Evolutionary conservation across 2,797 vertebrate genomes (phyloP).

Genomic region (Poeciliopsis turneri): DNA sequence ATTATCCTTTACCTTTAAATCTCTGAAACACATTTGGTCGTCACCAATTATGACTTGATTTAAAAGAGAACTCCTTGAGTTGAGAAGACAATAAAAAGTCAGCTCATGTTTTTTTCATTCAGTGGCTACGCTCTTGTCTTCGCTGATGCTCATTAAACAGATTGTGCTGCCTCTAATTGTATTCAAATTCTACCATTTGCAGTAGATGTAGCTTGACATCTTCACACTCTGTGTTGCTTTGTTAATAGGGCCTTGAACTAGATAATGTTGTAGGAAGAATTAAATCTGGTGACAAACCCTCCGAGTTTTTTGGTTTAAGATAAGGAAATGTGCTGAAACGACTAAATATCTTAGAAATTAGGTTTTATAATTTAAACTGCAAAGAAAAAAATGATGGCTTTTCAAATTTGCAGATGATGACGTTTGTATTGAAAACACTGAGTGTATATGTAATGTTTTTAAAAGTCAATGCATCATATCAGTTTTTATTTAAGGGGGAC

Average conservation of each 20-base stretch:
- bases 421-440: background rate
- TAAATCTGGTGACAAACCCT: slow-evolving; percentile 1
- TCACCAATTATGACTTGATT: background rate
- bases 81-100: background rate
- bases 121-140: background rate
- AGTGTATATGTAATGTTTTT: background rate
- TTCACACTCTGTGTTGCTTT: background rate
- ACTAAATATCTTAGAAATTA: background rate
- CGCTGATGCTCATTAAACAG: background rate
- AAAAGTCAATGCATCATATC: background rate
- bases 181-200: background rate
- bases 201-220: background rate
- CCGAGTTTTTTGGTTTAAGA: background rate
- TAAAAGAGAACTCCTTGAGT: background rate
- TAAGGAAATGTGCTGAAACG: background rate
- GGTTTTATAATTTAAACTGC: background rate
- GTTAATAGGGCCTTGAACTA: background rate
- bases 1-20: background rate
- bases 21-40: background rate
- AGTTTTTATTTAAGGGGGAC: background rate
- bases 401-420: background rate
- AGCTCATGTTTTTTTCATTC: slow-evolving; percentile 11
- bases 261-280: background rate
- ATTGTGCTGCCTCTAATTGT: background rate
- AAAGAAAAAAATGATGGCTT: background rate